Conservation (phyloP, 2,113 vertebrate species). For the Leucosticte australis region DNA sequence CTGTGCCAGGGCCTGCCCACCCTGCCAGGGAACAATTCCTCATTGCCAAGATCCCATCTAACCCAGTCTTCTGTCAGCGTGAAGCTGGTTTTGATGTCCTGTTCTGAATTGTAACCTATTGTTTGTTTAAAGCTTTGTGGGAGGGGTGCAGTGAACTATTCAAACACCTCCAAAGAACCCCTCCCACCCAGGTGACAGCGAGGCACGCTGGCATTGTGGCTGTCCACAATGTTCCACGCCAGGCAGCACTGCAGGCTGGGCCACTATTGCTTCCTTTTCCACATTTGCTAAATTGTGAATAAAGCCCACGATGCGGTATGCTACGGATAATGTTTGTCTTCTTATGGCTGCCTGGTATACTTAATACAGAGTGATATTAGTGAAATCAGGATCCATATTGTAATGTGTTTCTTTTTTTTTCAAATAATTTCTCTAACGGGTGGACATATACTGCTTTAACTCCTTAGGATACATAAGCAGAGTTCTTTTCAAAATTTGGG, state of each 20-base stretch:
- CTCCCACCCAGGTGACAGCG: accelerated
- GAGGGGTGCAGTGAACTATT: background rate
- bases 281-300: background rate
- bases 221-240: background rate
- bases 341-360: background rate
- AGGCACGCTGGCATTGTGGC: background rate
- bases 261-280: background rate
- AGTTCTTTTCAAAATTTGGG: background rate
- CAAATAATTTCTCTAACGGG: background rate
- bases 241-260: accelerated
- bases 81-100: background rate
- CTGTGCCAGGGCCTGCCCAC: background rate
- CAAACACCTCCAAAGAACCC: accelerated
- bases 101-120: background rate
- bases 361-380: accelerated
- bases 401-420: background rate
- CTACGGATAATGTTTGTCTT: background rate
- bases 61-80: too few species aligned
- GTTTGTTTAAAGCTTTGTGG: background rate
- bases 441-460: too few species aligned
- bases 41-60: background rate
- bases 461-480: background rate
- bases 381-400: background rate
- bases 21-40: background rate
- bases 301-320: accelerated